These are phyloP conservation scores for Gyps fulvus DNA, from an alignment of 2,113 vertebrate genomes.

Conservation along the genomic window DNA sequence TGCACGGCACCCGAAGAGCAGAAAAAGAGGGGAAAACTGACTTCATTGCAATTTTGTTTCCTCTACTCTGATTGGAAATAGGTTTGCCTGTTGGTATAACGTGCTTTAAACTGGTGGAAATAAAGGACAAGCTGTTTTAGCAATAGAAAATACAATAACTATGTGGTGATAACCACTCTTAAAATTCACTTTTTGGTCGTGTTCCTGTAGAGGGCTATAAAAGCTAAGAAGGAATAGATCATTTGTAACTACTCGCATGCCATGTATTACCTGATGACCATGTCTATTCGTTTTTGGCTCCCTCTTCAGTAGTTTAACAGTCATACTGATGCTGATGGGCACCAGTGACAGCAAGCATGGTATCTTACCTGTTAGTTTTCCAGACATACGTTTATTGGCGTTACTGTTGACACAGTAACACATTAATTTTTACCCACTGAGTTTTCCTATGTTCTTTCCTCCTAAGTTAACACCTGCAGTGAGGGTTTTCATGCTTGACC, in stretches of 20 bases:
- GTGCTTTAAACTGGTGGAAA: not conserved
- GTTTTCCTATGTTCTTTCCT: not conserved
- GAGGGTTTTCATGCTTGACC: not conserved
- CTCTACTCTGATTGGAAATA: not conserved
- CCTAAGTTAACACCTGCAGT: not conserved
- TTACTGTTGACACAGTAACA: not conserved
- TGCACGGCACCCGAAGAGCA: rapidly evolving
- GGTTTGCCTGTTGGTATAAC: not conserved
- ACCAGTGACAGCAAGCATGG: not conserved
- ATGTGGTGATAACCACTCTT: not conserved
- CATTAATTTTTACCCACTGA: not conserved
- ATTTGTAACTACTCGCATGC: not conserved
- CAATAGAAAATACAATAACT: not conserved
- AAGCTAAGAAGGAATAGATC: not conserved
- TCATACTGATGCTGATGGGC: not conserved
- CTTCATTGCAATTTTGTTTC: not conserved
- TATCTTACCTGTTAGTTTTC: not conserved
- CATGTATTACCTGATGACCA: not conserved
- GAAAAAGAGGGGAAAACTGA: not conserved
- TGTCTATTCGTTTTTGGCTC: not conserved
- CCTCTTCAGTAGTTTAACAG: not conserved
- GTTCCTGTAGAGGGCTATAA: not conserved
- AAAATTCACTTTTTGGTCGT: not conserved
- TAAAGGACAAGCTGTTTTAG: not conserved
- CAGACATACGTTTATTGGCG: not conserved